Evolutionary conservation across 1,140 invertebrate genomes (phyloP), one percentile per base, ranked within the genome.

Genomic region (Muscidifurax raptorellus): DNA sequence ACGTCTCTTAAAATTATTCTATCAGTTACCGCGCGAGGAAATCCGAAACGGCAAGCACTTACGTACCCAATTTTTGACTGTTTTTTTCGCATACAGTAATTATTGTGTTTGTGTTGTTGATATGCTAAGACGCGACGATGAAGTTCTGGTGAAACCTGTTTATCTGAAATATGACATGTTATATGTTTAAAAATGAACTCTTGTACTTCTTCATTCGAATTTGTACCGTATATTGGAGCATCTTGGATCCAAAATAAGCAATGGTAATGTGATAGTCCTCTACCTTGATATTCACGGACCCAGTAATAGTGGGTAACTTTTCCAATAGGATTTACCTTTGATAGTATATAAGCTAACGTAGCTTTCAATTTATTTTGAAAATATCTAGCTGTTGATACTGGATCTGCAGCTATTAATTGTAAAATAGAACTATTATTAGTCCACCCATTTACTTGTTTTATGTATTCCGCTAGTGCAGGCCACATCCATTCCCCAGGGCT

Each of bases 351-450:
- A 47, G 89, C 87, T 67, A 92, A 86, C 82, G 89, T 88, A 80
- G 88, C 88, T 85, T 89, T 80, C 85, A 91, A 91, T 74, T 88
- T 90, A 80, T 89, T 90, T 40, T 91, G 86, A 79, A 67, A 92
- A 88, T 90, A 89, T 59, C 89, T 72, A 67, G 83, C 80, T 92
- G 87, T 83, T 90, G 89, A 25, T 86, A 77, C 89, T 89, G 90
- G 32, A 89, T 77, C 44, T 15, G 15, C 44, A 15, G 12, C 15
- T 15, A 47, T 15, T 47, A 47, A 86, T 47, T 85, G 86, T 89
- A 75, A 86, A 88, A 75, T 90, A 89, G 86, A 30, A 66, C 13
- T 47, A 86, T 86, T 67, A 91, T 88, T 10, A 89, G 18, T 80
- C 87, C 86, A 77, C 22, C 74, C 5, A 85, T 28, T 36, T 13